Evolutionary conservation across 1,140 invertebrate species (phyloP).

Genomic region (Lepidurus packardi): DNA sequence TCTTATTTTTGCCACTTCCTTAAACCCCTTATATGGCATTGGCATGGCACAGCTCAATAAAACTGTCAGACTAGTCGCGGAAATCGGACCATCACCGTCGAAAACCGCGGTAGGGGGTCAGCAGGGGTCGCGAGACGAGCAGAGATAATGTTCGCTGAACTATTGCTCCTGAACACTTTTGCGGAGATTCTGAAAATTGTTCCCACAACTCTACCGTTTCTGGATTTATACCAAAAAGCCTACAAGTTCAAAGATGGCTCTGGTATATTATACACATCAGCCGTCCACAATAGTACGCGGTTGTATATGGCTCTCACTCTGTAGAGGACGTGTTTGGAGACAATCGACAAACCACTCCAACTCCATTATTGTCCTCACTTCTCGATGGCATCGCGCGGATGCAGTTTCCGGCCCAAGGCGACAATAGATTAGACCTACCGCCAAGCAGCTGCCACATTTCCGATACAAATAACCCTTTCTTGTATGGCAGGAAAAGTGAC

Average conservation of each 20-base stretch:
- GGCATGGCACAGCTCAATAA: neutral
- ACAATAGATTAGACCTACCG: slow-evolving; percentile 19
- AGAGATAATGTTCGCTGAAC: neutral
- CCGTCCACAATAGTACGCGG: neutral
- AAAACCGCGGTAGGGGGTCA: neutral
- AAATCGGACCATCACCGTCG: neutral
- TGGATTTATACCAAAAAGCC: no score
- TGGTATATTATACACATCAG: neutral
- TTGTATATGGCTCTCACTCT: neutral
- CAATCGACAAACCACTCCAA: slow-evolving; percentile 9
- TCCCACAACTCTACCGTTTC: no score
- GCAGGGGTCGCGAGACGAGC: neutral
- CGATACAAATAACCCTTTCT: slow-evolving; percentile 22
- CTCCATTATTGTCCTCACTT: slow-evolving; percentile 8
- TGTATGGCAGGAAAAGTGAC: neutral
- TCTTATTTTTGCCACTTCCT: neutral
- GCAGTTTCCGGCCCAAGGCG: slow-evolving; percentile 12
- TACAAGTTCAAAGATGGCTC: no score
- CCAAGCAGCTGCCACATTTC: slow-evolving; percentile 20
- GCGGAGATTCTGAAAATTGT: no score
- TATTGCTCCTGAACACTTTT: no score
- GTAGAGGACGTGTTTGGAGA: neutral
- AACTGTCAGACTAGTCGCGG: neutral
- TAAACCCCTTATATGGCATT: neutral
- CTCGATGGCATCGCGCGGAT: neutral